phyloP scores from a whole-genome alignment of 2,797 vertebrate species.

The Oryzias sinensis region DNA sequence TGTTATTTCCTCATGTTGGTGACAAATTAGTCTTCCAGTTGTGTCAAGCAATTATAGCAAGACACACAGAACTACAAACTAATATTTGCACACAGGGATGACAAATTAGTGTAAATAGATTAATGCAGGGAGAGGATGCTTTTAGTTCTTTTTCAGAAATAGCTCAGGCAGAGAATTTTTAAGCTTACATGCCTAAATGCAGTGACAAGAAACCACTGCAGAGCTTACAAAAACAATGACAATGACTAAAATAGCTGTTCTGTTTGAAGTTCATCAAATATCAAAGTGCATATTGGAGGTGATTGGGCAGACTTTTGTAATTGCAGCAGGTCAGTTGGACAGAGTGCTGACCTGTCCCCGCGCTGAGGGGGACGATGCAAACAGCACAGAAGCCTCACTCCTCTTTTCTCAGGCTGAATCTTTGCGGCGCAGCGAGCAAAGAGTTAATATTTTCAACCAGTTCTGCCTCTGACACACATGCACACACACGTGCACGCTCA shows the following conservation, averaged over 20 bases:
- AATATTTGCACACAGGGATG: constrained; percentile 71
- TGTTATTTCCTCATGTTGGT: constrained; percentile 59
- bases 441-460: constrained; percentile 78
- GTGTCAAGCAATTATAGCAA: constrained; percentile 69
- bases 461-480: constrained; percentile 67
- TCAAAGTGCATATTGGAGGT: constrained; percentile 29
- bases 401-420: constrained; percentile 51
- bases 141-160: constrained; percentile 58
- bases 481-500: constrained; percentile 11
- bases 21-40: constrained; percentile 70
- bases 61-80: constrained; percentile 69
- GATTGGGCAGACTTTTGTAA: constrained; percentile 28
- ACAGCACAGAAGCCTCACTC: constrained; percentile 35
- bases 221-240: constrained; percentile 1
- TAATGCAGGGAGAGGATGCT: constrained; percentile 53
- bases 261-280: constrained; percentile 27
- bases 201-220: constrained; percentile 10
- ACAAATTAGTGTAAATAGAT: constrained; percentile 70
- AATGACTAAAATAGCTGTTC: constrained; percentile 9
- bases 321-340: constrained; percentile 18
- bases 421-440: constrained; percentile 60
- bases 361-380: constrained; percentile 12
- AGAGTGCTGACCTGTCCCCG: constrained; percentile 15
- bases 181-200: constrained; percentile 10
- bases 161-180: constrained; percentile 29